Evolutionary conservation across 2,888 invertebrate species (phyloP).

Genomic region (Chydorus sphaericus): DNA sequence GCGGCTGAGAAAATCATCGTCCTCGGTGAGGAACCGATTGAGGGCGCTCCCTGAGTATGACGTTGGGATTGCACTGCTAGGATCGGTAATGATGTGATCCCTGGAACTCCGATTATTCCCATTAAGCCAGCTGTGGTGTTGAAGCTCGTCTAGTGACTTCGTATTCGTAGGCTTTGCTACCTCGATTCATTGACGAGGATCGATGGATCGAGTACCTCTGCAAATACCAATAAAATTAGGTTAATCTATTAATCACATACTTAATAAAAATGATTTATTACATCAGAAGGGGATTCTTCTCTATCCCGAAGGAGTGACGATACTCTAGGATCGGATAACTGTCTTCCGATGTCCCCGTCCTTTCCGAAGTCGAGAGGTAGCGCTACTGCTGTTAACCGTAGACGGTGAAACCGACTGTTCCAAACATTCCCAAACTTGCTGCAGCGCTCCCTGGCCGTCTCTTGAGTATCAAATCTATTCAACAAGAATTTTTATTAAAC

Average conservation of each 20-base stretch:
- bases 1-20: constrained; percentile 17
- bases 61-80: too few relatives aligned
- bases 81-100: too few relatives aligned
- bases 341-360: constrained; percentile 33
- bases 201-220: constrained; percentile 1
- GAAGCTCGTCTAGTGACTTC: constrained; percentile 31
- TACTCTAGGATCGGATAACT: constrained; percentile 34
- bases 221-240: neutral
- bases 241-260: neutral
- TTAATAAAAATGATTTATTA: neutral
- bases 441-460: constrained; percentile 7
- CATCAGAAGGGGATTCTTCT: constrained; percentile 3
- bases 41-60: constrained; percentile 26
- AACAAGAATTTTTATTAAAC: neutral
- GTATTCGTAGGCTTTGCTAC: constrained; percentile 32
- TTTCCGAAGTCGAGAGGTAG: constrained; percentile 13
- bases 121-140: too few relatives aligned
- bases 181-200: constrained; percentile 23
- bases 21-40: constrained; percentile 28
- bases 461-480: constrained; percentile 3
- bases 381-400: too few relatives aligned
- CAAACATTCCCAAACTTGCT: neutral
- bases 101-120: too few relatives aligned
- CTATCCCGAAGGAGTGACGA: neutral
- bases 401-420: neutral